Base-by-base conservation (phyloP, 2,888 invertebrate genomes). In the Drosophila merina region DNA sequence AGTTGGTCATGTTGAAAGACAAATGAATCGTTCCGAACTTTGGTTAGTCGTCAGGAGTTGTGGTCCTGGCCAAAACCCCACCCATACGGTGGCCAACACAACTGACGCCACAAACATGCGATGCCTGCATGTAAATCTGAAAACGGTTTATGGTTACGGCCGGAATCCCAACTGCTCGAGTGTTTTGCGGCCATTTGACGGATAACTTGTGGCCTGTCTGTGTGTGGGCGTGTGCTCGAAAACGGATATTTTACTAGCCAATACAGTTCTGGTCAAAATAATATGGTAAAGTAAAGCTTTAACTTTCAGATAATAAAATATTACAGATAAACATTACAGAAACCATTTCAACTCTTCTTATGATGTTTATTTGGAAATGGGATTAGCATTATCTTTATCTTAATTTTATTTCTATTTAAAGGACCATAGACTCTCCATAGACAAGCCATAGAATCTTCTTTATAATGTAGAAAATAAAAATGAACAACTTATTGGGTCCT, bases 81-180 rank as follows among this genome's bases (percentile, higher is more conserved):
- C 42, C 50, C 10, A 12, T 9, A 10, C 14, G 20, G n/a, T n/a
- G n/a, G 8, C 48, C 26, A 33, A 48, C 77, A 73, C 77, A 73
- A 67, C 62, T 60, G 71, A 67, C 57, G 84, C 88, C 86, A 63
- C 77, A 79, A 62, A 57, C 59, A 77, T 50, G 33, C 64, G 62
- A 56, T 42, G 50, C 40, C 51, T 59, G 86, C 82, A 87, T 88
- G 87, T 81, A 88, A 88, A 81, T 86, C 88, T 70, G 55, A 69
- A 78, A 87, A 76, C 84, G 83, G 88, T 84, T 88, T 88, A 87
- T 78, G 88, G 81, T 84, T 86, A 72, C 82, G 74, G 57, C 73
- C 72, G 36, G 68, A 86, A 78, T 86, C 83, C 88, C 88, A 74
- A 76, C 72, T 67, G 85, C 79, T 81, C 74, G 69, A 68, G 86